Conservation (phyloP, 2,888 invertebrate genomes). For the Beris chalybata region DNA sequence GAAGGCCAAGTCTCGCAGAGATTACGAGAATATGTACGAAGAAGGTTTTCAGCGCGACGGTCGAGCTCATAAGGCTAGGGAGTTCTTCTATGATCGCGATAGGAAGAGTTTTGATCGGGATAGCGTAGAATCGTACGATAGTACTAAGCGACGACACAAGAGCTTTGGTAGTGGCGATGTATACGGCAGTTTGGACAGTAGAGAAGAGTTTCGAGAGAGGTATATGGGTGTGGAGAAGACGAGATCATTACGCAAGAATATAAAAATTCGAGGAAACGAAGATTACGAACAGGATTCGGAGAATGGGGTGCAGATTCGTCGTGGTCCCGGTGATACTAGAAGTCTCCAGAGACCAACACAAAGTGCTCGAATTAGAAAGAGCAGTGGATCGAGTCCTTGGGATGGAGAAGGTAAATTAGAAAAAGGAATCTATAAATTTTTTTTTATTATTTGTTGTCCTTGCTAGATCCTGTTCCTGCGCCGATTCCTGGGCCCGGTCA, state of each 20-base stretch:
- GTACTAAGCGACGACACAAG: constrained; percentile 50
- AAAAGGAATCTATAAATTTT: neutral
- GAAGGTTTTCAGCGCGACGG: constrained; percentile 43
- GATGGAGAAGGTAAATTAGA: constrained; percentile 57
- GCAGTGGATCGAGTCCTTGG: constrained; percentile 60
- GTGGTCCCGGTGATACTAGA: constrained; percentile 45
- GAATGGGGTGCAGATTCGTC: constrained; percentile 53
- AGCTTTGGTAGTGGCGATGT: constrained; percentile 56
- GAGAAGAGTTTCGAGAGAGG: constrained; percentile 55
- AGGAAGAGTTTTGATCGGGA: constrained; percentile 56
- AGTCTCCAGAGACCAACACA: constrained; percentile 51
- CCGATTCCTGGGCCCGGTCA: constrained; percentile 45
- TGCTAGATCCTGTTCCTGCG: constrained; percentile 37
- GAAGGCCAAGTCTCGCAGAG: constrained; percentile 44
- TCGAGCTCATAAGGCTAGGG: constrained; percentile 45
- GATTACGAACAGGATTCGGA: constrained; percentile 61
- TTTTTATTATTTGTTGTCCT: neutral
- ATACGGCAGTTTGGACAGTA: constrained; percentile 55
- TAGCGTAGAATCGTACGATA: constrained; percentile 55
- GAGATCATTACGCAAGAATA: constrained; percentile 51
- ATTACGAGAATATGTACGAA: constrained; percentile 54
- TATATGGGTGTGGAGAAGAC: constrained; percentile 51
- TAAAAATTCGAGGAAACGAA: constrained; percentile 52
- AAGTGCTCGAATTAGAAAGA: constrained; percentile 49
- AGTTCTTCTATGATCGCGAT: constrained; percentile 54